Conservation (phyloP, 2,888 invertebrate genomes). For the Isotomurus palustris region DNA sequence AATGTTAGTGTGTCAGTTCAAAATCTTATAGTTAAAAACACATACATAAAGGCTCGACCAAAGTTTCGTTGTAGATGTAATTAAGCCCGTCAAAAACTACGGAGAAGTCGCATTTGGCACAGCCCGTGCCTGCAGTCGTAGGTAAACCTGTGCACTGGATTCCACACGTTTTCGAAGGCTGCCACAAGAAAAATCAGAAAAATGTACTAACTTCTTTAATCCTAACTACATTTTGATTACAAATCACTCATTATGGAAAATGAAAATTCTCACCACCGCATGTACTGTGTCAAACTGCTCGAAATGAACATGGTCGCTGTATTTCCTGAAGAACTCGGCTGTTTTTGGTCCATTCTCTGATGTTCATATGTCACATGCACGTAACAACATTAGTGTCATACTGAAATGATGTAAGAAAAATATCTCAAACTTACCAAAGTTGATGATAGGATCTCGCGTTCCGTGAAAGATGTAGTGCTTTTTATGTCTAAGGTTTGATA, state of each 20-base stretch:
- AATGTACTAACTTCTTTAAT: not conserved
- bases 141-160: conserved; percentile 18
- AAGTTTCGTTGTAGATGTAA: conserved; percentile 26
- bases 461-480: conserved; percentile 32
- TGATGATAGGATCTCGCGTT: conserved; percentile 23
- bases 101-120: conserved; percentile 35
- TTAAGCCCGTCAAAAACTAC: conserved; percentile 36
- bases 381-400: no score
- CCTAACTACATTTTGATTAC: no score
- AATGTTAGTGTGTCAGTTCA: no score
- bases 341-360: conserved; percentile 28
- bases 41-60: conserved; percentile 28
- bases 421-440: conserved; percentile 17
- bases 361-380: not conserved
- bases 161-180: conserved; percentile 39
- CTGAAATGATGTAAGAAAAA: not conserved
- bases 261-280: conserved; percentile 20
- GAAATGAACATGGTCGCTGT: conserved; percentile 24
- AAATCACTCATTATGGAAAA: no score
- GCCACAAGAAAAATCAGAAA: not conserved
- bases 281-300: conserved; percentile 27
- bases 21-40: not conserved
- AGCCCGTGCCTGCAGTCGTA: conserved; percentile 12
- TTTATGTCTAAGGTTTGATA: conserved; percentile 17
- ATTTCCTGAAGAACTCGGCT: conserved; percentile 22